Evolutionary conservation across 1,140 invertebrate species (phyloP).

Genomic region (Paramacrobiotus metropolitanus): DNA sequence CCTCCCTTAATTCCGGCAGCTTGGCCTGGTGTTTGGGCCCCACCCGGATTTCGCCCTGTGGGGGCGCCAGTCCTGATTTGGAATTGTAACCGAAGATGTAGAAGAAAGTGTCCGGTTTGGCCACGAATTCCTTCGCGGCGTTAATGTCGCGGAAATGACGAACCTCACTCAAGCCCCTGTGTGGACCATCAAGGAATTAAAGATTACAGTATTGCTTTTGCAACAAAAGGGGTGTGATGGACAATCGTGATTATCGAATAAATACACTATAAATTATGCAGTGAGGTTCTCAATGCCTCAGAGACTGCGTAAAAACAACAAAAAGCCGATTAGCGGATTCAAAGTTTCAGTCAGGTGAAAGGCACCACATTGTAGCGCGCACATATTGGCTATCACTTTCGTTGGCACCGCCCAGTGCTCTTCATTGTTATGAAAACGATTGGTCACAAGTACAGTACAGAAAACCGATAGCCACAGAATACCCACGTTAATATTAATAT

Average conservation of each 20-base stretch:
- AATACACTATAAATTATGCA: neutral
- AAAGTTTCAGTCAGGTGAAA: neutral
- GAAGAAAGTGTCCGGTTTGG: constrained; percentile 18
- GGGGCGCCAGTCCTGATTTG: constrained; percentile 42
- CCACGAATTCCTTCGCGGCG: neutral
- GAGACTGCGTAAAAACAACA: neutral
- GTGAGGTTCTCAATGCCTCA: too few species aligned
- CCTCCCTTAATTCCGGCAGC: too few species aligned
- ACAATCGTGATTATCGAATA: neutral
- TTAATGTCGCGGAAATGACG: neutral
- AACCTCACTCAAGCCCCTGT: neutral
- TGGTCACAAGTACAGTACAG: too few species aligned
- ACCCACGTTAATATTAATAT: too few species aligned
- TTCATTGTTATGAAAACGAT: too few species aligned
- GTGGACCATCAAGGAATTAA: neutral
- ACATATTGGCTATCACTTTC: too few species aligned
- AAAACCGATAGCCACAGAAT: too few species aligned
- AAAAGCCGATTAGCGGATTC: neutral
- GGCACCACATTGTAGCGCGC: too few species aligned
- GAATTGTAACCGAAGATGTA: constrained; percentile 33
- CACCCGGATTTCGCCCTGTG: constrained; percentile 80
- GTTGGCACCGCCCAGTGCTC: too few species aligned
- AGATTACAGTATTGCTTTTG: neutral
- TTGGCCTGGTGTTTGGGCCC: constrained; percentile 64
- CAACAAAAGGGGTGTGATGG: neutral